Evolutionary conservation across 2,888 invertebrate species (phyloP).

Genomic region (Patella pellucida): DNA sequence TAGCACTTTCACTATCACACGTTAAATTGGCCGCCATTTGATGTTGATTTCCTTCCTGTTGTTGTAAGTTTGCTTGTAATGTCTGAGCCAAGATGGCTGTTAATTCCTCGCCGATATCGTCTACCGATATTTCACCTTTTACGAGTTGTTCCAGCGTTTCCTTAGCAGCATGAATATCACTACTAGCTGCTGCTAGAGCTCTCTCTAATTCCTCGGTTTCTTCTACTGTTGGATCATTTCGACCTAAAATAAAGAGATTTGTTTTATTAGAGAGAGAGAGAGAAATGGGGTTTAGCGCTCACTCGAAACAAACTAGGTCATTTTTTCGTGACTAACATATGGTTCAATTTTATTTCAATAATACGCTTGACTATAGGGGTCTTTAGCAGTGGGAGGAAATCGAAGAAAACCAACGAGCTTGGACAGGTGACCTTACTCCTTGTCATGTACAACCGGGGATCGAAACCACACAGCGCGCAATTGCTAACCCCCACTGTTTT

Average conservation of each 20-base stretch:
- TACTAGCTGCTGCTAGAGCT: conserved; percentile 83
- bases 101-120: conserved; percentile 33
- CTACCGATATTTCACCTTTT: conserved; percentile 37
- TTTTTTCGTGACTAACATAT: too few relatives aligned
- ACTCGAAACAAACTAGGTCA: too few relatives aligned
- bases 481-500: too few relatives aligned
- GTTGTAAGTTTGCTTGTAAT: conserved; percentile 31
- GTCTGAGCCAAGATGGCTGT: conserved; percentile 36
- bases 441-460: too few relatives aligned
- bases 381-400: too few relatives aligned
- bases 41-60: background rate
- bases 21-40: background rate
- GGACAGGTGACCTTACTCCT: too few relatives aligned
- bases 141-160: conserved; percentile 60
- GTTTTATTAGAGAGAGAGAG: too few relatives aligned
- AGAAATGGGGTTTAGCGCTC: too few relatives aligned
- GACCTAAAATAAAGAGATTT: conserved; percentile 69
- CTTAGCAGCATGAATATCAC: conserved; percentile 62
- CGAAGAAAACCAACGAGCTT: too few relatives aligned
- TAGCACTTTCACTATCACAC: background rate
- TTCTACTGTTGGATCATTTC: conserved; percentile 81
- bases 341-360: too few relatives aligned
- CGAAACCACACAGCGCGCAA: too few relatives aligned
- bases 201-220: conserved; percentile 91
- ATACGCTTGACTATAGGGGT: too few relatives aligned